A percentile compares a stretch with the other conserved stretches of the same genome.
These are phyloP conservation scores for Andrena fulva DNA, from an alignment of 2,888 invertebrate genomes.

Conservation along the genomic window DNA sequence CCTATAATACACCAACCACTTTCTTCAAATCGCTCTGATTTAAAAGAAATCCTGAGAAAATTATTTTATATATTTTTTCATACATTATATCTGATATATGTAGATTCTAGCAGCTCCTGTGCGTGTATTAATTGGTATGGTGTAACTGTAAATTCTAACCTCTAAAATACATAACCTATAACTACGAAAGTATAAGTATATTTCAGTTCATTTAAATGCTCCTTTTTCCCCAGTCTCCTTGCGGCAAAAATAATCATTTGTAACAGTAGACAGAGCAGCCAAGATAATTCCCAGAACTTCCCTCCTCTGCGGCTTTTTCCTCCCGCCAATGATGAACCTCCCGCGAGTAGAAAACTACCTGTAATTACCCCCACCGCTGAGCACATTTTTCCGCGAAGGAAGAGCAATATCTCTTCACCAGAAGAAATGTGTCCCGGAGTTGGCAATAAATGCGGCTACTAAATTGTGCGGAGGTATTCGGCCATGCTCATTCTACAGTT, in stretches of 20 bases:
- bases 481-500: not conserved
- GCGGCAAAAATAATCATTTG: slow-evolving; percentile 31
- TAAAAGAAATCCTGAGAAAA: too few relatives aligned
- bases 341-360: slow-evolving; percentile 36
- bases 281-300: slow-evolving; percentile 39
- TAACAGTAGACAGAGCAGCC: slow-evolving; percentile 23
- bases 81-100: too few relatives aligned
- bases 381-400: slow-evolving; percentile 25
- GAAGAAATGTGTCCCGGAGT: slow-evolving; percentile 12
- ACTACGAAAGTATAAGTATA: too few relatives aligned
- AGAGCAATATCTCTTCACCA: slow-evolving; percentile 20
- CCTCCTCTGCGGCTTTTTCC: slow-evolving; percentile 20
- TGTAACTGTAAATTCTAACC: too few relatives aligned
- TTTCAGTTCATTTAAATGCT: not conserved
- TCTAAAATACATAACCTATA: too few relatives aligned
- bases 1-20: too few relatives aligned
- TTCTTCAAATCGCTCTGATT: too few relatives aligned
- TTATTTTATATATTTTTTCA: too few relatives aligned
- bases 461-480: not conserved
- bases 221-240: not conserved
- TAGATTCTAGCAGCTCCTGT: too few relatives aligned
- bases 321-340: slow-evolving; percentile 34
- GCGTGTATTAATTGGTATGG: too few relatives aligned
- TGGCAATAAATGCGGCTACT: slow-evolving; percentile 19
- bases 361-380: slow-evolving; percentile 30